These are phyloP conservation scores for Sarcophaga subvicina DNA, from an alignment of 2,888 invertebrate species.

Conservation along the genomic window DNA sequence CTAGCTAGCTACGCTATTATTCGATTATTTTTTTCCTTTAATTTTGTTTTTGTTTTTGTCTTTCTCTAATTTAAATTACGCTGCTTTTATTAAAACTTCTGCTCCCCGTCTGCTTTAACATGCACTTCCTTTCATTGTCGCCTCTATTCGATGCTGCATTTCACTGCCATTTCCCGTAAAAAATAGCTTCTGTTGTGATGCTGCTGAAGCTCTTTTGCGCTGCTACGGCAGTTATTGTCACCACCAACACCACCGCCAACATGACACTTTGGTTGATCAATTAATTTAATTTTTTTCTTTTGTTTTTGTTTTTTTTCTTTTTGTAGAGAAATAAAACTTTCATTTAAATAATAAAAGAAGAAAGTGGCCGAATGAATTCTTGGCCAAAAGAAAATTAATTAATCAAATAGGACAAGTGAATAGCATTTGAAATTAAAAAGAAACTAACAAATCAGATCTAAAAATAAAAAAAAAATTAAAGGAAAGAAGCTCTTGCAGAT, in stretches of 20 bases:
- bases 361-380: slow-evolving; percentile 31
- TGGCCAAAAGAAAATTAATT: slow-evolving; percentile 43
- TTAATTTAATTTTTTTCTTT: slow-evolving; percentile 42
- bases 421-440: not conserved
- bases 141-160: not conserved
- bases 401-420: slow-evolving; percentile 33
- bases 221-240: not conserved
- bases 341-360: slow-evolving; percentile 23
- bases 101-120: not conserved
- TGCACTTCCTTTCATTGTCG: not conserved
- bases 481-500: not conserved
- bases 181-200: not conserved
- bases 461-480: not conserved
- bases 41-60: not conserved
- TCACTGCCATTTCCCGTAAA: slow-evolving; percentile 32
- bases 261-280: slow-evolving; percentile 66
- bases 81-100: not conserved
- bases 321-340: not conserved
- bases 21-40: not conserved
- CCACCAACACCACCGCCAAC: slow-evolving; percentile 46
- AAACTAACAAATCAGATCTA: not conserved
- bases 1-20: slow-evolving; percentile 20
- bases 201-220: not conserved
- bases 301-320: not conserved
- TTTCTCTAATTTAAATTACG: not conserved